These are phyloP conservation scores for Callyntrura sp. DNA, from an alignment of 2,888 invertebrate species.

Conservation along the genomic window DNA sequence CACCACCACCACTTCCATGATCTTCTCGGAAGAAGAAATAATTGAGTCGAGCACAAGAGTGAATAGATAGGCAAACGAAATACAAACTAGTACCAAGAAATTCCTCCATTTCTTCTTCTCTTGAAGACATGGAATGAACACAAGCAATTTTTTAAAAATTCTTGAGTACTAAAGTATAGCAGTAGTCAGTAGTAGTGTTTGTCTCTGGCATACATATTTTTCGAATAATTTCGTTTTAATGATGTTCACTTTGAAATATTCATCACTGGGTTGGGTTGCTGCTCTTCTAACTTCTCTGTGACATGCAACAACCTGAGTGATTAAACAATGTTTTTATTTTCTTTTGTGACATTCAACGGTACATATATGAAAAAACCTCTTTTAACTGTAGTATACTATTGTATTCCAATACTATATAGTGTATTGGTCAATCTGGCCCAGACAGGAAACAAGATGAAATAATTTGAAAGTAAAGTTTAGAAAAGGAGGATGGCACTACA, in stretches of 20 bases:
- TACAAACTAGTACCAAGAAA: background rate
- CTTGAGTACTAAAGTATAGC: background rate
- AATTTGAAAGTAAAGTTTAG: background rate
- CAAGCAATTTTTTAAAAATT: background rate
- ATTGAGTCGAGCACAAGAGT: background rate
- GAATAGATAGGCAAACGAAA: background rate
- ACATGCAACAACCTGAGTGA: too few species aligned
- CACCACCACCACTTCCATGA: background rate
- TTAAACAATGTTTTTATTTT: too few species aligned
- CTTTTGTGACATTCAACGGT: too few species aligned
- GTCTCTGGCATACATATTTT: background rate
- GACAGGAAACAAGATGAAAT: background rate
- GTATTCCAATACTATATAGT: too few species aligned
- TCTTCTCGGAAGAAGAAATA: constrained; percentile 1
- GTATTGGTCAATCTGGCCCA: too few species aligned
- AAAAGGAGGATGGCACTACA: too few species aligned
- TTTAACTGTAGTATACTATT: too few species aligned
- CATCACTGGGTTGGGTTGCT: background rate
- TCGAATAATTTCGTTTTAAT: background rate
- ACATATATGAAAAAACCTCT: too few species aligned
- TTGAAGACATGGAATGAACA: background rate
- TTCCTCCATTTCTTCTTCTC: background rate
- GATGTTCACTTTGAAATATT: background rate
- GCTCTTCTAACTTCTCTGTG: too few species aligned
- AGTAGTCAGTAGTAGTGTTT: too few species aligned